Conservation (phyloP, 2,113 vertebrate species). For the Chaetodon auriga region DNA sequence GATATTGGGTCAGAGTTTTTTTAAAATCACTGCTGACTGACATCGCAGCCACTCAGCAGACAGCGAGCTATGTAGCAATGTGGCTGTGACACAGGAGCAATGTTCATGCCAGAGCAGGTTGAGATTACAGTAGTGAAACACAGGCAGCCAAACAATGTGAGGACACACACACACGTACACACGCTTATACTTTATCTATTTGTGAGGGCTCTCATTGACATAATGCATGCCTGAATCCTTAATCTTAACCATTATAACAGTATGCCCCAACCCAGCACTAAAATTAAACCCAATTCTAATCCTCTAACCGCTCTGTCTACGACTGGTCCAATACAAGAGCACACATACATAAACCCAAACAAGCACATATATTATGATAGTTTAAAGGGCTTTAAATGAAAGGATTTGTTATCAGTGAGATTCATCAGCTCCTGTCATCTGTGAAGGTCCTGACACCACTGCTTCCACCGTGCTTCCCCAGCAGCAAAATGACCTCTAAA, state of each 20-base stretch:
- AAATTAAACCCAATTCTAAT: neutral
- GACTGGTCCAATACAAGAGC: neutral
- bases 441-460: conserved; percentile 27
- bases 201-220: neutral
- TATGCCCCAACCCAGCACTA: neutral
- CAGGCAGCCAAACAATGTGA: conserved; percentile 9
- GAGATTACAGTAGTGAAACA: conserved; percentile 22
- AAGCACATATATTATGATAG: neutral
- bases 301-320: neutral
- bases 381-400: conserved; percentile 10
- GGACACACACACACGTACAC: neutral
- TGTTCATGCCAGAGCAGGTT: conserved; percentile 38
- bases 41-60: conserved; percentile 23
- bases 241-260: neutral
- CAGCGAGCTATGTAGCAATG: conserved; percentile 9
- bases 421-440: conserved; percentile 15
- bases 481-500: conserved; percentile 22
- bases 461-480: neutral
- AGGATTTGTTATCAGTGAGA: neutral
- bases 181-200: neutral
- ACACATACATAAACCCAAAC: neutral
- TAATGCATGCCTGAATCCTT: neutral
- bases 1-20: conserved; percentile 24
- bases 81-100: conserved; percentile 8
- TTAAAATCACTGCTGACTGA: conserved; percentile 6